phyloP scores from a whole-genome alignment of 2,113 vertebrate genomes.

The Orientallactaga bullata region DNA sequence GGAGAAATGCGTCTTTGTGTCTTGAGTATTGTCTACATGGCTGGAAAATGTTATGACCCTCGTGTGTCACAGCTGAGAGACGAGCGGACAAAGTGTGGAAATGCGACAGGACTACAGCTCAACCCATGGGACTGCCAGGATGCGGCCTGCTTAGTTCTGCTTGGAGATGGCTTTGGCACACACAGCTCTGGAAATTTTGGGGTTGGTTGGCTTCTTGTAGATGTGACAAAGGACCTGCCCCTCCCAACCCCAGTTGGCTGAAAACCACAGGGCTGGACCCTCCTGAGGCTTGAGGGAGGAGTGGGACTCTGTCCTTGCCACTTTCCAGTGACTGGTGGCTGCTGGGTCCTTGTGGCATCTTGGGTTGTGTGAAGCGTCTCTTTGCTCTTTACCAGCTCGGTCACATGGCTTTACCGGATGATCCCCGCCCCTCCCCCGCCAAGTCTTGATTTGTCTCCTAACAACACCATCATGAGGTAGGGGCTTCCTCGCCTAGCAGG shows the following conservation, averaged over 20 bases:
- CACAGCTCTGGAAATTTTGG: not conserved
- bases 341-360: not conserved
- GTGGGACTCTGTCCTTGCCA: too few species aligned
- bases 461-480: not conserved
- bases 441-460: too few species aligned
- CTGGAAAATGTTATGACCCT: not conserved
- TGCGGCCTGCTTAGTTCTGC: not conserved
- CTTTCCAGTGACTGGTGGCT: not conserved
- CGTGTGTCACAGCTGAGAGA: not conserved
- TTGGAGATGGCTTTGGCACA: not conserved
- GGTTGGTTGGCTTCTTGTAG: not conserved
- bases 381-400: not conserved
- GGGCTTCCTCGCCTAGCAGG: not conserved
- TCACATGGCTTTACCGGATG: not conserved
- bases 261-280: not conserved
- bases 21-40: too few species aligned
- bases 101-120: not conserved
- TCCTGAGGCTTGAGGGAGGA: not conserved
- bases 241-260: too few species aligned
- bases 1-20: not conserved
- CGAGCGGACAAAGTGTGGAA: too few species aligned
- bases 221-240: too few species aligned
- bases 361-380: too few species aligned
- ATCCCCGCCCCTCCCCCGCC: rapidly evolving
- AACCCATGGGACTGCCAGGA: not conserved